Base-by-base conservation (phyloP, 1,140 invertebrate species). In the Scaptomyza graminum region DNA sequence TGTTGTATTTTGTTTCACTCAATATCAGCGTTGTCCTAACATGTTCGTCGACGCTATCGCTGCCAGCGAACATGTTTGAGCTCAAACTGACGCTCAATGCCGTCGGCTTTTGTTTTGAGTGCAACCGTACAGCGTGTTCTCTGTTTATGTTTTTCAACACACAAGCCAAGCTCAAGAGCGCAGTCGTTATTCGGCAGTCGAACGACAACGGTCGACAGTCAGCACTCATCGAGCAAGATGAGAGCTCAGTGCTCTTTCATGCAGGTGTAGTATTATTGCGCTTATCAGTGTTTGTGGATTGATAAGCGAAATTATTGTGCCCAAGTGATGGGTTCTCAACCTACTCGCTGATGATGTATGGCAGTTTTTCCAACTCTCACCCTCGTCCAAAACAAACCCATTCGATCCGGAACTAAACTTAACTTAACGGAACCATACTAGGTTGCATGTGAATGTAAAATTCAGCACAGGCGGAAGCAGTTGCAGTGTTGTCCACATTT, bases 71-170 rank as follows among this genome's bases (percentile, higher is more conserved):
- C 73, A 72, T 62, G 73, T 76, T 76, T 46, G 68, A 72, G 62
- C 62, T 75, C 46, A 52, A 61, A 12, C 47, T 3, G 4, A 3
- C 34, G 47, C 46, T 41, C 41, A 22, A 41, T 41, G 41, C 18
- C 41, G 22, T 43, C 25, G 25, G 43, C 49, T 55, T 54, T 59
- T 66, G 63, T 72, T 66, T 72, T 71, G 68, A 71, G 68, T 71
- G 68, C 25, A 41, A 8, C n/a, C 44, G 25, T 39, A 28, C 25
- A 16, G 41, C 37, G 11, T 16, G 62, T 62, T 71, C 68, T 71
- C 68, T 71, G 69, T 72, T 72, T 72, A 72, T 52, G 54, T 72
- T 72, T 72, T 66, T 46, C 5, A 13, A 61, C n/a, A 22, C 46
- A 47, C 52, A 49, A 56, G 44, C 46, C 61, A 49, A 72, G 69